These are phyloP conservation scores for Cryptocephalus primarius DNA, from an alignment of 2,888 invertebrate species.

Conservation along the genomic window DNA sequence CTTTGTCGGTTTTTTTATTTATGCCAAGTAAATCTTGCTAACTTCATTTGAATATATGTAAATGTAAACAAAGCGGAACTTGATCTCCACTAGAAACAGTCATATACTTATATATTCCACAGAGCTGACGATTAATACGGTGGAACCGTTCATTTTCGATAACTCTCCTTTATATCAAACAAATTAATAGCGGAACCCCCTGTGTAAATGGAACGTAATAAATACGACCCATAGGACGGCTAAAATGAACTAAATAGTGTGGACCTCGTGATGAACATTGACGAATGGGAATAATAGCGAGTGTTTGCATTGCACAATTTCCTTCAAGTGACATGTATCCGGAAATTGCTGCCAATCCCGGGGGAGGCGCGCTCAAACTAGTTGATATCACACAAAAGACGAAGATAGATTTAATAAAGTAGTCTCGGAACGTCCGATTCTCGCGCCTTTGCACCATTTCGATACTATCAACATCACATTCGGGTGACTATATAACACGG, in stretches of 20 bases:
- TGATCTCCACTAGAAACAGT: too few species aligned
- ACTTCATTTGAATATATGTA: conserved; percentile 3
- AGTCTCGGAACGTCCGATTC: conserved; percentile 35
- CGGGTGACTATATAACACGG: neutral
- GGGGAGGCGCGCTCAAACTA: conserved; percentile 29
- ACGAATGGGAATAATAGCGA: conserved; percentile 32
- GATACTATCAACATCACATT: conserved; percentile 3
- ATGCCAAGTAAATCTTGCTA: conserved; percentile 8
- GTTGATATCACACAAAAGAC: conserved; percentile 36
- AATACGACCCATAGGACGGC: neutral
- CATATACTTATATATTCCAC: too few species aligned
- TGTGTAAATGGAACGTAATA: neutral
- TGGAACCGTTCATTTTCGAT: too few species aligned
- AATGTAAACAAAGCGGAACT: conserved; percentile 1
- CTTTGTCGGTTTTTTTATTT: conserved; percentile 24
- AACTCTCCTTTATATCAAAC: too few species aligned
- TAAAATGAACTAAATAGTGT: conserved; percentile 1
- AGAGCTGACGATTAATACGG: too few species aligned
- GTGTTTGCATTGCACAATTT: conserved; percentile 38
- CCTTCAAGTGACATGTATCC: conserved; percentile 37
- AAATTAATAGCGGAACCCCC: too few species aligned
- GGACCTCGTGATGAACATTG: conserved; percentile 14
- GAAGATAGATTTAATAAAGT: conserved; percentile 33
- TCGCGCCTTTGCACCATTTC: conserved; percentile 29
- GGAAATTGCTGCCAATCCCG: conserved; percentile 41